Base-by-base conservation (phyloP, 2,113 vertebrate species). In the Eudorcas thomsonii region DNA sequence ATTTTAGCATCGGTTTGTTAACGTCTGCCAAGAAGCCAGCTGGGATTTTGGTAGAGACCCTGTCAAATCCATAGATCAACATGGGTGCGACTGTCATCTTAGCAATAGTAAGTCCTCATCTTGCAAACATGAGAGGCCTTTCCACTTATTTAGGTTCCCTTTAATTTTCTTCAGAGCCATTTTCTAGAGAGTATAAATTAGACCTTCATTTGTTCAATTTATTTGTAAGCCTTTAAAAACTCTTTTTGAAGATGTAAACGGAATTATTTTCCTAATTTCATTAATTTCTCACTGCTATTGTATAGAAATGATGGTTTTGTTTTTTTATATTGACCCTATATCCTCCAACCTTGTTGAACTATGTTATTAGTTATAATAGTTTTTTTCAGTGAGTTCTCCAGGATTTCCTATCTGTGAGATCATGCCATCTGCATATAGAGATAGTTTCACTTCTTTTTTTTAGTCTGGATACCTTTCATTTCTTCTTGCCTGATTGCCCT, bases 61-160 rank as follows among this genome's bases (percentile, higher is more conserved):
- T n/a, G 45, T 7, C 19, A 11, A 17, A 33, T 57, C 36, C 19
- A 8, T 1, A 39, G 15, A 11, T 28, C 15, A 0, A 0, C 23
- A 6, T 3, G 36, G 55, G 7, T 16, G 5, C 2, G 19, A 7
- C 23, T 14, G 6, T 36, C 36, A 4, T 2, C 26, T 87, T 11
- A 23, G 23, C 1, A 2, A 17, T 2, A 11, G 33, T 6, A 1
- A 45, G 36, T 2, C 25, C 89, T 48, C 15, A 0, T 45, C 36
- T 7, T 4, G 2, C 26, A 48, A 64, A 9, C 39, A 1, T 7
- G 19, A 19, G 62, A 4, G 62, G 60, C 36, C 74, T 82, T 83
- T 45, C 39, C 48, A 4, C 43, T 45, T 28, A 11, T 43, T 91
- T 39, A 19, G 54, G 16, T 33, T 23, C 64, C 15, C 80, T 62